These are phyloP conservation scores for Atta cephalotes DNA, from an alignment of 1,140 invertebrate genomes.

Conservation along the genomic window DNA sequence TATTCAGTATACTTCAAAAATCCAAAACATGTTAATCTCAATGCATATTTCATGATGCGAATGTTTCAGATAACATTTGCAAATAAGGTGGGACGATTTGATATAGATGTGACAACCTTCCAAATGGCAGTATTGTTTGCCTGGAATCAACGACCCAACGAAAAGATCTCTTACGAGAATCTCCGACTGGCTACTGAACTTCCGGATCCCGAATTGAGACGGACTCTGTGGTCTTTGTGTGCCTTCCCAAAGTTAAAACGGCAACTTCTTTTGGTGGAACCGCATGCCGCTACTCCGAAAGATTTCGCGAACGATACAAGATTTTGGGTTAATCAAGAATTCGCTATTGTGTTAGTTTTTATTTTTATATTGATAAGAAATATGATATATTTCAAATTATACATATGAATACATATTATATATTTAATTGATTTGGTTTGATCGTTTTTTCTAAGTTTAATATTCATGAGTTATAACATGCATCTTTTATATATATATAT, in stretches of 20 bases:
- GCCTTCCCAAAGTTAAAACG: constrained; percentile 98
- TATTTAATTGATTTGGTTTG: constrained; percentile 24
- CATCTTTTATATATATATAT: not conserved
- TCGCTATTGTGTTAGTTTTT: constrained; percentile 91
- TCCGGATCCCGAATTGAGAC: constrained; percentile 97
- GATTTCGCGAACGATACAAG: constrained; percentile 97
- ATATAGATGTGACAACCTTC: constrained; percentile 99
- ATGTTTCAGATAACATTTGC: constrained; percentile 94
- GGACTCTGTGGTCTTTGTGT: constrained; percentile 98
- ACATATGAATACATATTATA: not conserved
- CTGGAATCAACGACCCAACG: constrained; percentile 98
- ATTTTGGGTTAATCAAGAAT: constrained; percentile 99
- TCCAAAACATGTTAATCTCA: not conserved
- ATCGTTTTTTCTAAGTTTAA: not conserved
- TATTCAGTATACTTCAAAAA: not conserved
- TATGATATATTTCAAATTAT: not conserved
- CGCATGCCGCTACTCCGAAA: constrained; percentile 93
- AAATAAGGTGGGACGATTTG: constrained; percentile 97
- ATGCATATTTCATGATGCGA: not conserved
- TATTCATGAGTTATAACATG: not conserved
- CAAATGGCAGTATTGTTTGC: constrained; percentile 99
- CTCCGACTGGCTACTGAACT: constrained; percentile 98
- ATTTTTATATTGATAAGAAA: constrained; percentile 36
- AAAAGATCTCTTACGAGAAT: constrained; percentile 98
- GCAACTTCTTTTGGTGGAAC: constrained; percentile 94